A percentile compares a stretch with the other conserved stretches of the same genome.
Conservation (phyloP, 2,797 vertebrate species). For the Picus viridis region DNA sequence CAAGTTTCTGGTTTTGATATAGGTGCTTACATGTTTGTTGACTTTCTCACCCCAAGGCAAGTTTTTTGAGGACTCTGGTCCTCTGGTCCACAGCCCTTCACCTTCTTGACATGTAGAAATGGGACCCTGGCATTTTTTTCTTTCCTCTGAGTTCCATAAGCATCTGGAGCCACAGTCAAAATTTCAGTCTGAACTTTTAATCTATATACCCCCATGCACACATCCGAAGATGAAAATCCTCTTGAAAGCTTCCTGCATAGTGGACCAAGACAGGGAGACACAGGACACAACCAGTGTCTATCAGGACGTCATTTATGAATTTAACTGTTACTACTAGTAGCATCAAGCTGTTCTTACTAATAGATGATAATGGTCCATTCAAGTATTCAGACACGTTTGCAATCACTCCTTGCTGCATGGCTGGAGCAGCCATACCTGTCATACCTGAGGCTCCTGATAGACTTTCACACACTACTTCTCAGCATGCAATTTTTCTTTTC, state of each 20-base stretch:
- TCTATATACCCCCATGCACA: neutral
- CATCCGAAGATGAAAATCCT: fast-evolving
- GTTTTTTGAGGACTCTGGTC: slow-evolving; percentile 2
- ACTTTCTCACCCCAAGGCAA: neutral
- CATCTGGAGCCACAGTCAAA: neutral
- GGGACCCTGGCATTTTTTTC: neutral
- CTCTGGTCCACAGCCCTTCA: neutral
- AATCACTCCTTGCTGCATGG: fast-evolving
- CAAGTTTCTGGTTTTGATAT: slow-evolving; percentile 56
- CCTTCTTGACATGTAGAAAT: neutral
- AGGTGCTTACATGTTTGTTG: neutral
- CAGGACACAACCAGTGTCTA: fast-evolving
- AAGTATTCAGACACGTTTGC: fast-evolving
- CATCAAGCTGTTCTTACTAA: neutral
- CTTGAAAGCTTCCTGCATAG: neutral
- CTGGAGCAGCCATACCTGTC: neutral
- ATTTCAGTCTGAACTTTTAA: neutral
- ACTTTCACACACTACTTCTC: neutral
- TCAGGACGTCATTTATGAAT: neutral
- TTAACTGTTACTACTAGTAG: neutral
- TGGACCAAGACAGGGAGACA: neutral
- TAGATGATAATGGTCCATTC: neutral
- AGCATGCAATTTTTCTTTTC: neutral
- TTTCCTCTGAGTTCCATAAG: neutral
- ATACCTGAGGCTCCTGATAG: neutral